These are phyloP conservation scores for Petrosia ficiformis DNA, from an alignment of 37 sponge, comb jelly and placozoan genomes.

Conservation along the genomic window DNA sequence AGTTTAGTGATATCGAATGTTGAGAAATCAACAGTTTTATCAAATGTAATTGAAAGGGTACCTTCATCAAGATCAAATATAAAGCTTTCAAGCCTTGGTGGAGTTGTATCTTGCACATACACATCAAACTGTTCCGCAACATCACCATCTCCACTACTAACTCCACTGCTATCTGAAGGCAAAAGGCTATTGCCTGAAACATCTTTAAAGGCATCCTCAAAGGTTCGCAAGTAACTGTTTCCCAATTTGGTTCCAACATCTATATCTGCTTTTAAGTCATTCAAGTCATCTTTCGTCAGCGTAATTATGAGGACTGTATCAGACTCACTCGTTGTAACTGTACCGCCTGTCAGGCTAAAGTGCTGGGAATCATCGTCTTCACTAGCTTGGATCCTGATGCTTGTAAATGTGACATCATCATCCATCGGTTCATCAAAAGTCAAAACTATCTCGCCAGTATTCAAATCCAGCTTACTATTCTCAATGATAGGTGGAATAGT, in stretches of 20 bases:
- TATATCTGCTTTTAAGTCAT: conserved; percentile 58
- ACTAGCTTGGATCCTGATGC: conserved; percentile 25
- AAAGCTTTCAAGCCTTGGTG: conserved; percentile 50
- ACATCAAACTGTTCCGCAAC: conserved; percentile 25
- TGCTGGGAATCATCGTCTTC: conserved; percentile 6
- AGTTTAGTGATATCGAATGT: conserved; percentile 50
- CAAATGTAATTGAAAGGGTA: conserved; percentile 49
- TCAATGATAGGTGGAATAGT: conserved; percentile 43
- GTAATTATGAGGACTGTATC: conserved; percentile 34
- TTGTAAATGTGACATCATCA: conserved; percentile 5
- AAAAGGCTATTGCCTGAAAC: conserved; percentile 25
- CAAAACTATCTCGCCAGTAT: conserved; percentile 57
- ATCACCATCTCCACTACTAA: not conserved
- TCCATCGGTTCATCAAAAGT: conserved; percentile 72
- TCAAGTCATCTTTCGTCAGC: conserved; percentile 51
- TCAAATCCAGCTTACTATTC: conserved; percentile 63
- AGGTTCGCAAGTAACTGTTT: conserved; percentile 46
- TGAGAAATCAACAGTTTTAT: conserved; percentile 54
- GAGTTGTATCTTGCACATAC: conserved; percentile 52
- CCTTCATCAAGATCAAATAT: conserved; percentile 69
- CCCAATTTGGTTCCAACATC: conserved; percentile 36
- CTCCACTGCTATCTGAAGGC: conserved; percentile 29
- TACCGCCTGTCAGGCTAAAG: conserved; percentile 30
- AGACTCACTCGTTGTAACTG: not conserved
- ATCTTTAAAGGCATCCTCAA: conserved; percentile 61